These are phyloP conservation scores for Cirrhinus molitorella DNA, from an alignment of 2,797 vertebrate species.

Conservation along the genomic window DNA sequence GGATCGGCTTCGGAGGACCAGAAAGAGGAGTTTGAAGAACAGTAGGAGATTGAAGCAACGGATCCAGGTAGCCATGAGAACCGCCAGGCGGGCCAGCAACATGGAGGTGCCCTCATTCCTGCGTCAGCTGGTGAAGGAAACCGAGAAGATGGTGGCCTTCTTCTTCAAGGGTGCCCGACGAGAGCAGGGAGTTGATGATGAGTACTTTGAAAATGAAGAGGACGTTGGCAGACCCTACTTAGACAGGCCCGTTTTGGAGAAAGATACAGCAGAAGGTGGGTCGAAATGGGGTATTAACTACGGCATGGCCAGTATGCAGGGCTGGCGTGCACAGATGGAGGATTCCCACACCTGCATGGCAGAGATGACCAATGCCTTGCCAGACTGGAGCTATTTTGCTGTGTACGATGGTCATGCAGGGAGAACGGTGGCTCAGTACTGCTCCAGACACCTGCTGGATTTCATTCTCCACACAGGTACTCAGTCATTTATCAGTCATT, in stretches of 20 bases:
- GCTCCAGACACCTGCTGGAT: slow-evolving; percentile 79
- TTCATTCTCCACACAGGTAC: slow-evolving; percentile 81
- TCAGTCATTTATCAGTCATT: background rate
- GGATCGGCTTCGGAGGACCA: slow-evolving; percentile 59
- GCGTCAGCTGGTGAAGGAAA: slow-evolving; percentile 79
- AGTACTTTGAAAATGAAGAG: slow-evolving; percentile 61
- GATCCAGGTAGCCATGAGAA: slow-evolving; percentile 75
- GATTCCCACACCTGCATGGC: slow-evolving; percentile 82
- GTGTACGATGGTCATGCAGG: slow-evolving; percentile 86
- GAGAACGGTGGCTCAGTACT: slow-evolving; percentile 80
- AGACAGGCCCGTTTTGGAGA: slow-evolving; percentile 76
- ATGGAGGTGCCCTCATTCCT: slow-evolving; percentile 82
- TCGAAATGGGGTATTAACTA: slow-evolving; percentile 71
- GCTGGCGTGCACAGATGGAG: slow-evolving; percentile 85
- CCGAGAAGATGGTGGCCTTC: slow-evolving; percentile 82
- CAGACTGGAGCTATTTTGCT: slow-evolving; percentile 82
- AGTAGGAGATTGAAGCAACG: slow-evolving; percentile 70
- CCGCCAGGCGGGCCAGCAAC: slow-evolving; percentile 74
- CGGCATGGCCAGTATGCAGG: slow-evolving; percentile 82
- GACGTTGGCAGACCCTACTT: slow-evolving; percentile 75
- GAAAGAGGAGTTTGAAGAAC: slow-evolving; percentile 66
- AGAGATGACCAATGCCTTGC: slow-evolving; percentile 71
- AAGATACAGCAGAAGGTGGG: slow-evolving; percentile 75
- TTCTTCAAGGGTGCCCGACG: slow-evolving; percentile 76
- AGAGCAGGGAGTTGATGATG: slow-evolving; percentile 63